Base-by-base conservation (phyloP, 2,888 invertebrate genomes). In the Lamproptera curius region DNA sequence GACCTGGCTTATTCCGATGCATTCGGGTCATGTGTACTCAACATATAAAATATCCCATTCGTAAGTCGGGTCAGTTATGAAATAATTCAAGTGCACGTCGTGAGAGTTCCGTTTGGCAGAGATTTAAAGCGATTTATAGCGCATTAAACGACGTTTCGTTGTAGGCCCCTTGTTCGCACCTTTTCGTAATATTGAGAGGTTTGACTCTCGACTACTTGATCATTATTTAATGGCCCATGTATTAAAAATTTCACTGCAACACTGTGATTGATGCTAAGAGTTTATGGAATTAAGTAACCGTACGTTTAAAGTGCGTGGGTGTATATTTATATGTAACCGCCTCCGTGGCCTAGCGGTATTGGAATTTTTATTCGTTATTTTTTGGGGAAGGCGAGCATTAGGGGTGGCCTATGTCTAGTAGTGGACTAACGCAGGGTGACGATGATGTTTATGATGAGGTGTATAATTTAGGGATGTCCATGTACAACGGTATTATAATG, bases 11-110 rank as follows among this genome's bases (percentile, higher is more conserved):
- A 53, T 54, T 45, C 52, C 68, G 76, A 75, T 79, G 68, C 68
- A 73, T 81, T 70, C 67, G 63, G 81, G 82, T 77, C 73, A 71
- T 71, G 74, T 64, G 73, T 78, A 76, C 81, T 78, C 78, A 80
- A 79, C 78, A 76, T 70, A 70, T 71, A 74, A 62, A 68, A 70
- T 68, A 68, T 63, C 67, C 64, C 70, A 71, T 71, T 68, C 65
- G 63, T 63, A 73, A 66, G 46, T 47, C 52, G 56, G 61, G 59
- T 63, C 67, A 64, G 66, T 63, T 67, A 64, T 60, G 59, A 59
- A 63, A 63, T 64, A 63, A 62, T 60, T 61, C 62, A 56, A 58
- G 55, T 50, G 64, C 65, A 65, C 67, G 62, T 62, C 20, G 4
- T 57, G 55, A 52, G 55, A 62, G 63, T 61, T 63, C 52, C 58